Conservation (phyloP, 2,888 invertebrate genomes). For the Agrypnus murinus region DNA sequence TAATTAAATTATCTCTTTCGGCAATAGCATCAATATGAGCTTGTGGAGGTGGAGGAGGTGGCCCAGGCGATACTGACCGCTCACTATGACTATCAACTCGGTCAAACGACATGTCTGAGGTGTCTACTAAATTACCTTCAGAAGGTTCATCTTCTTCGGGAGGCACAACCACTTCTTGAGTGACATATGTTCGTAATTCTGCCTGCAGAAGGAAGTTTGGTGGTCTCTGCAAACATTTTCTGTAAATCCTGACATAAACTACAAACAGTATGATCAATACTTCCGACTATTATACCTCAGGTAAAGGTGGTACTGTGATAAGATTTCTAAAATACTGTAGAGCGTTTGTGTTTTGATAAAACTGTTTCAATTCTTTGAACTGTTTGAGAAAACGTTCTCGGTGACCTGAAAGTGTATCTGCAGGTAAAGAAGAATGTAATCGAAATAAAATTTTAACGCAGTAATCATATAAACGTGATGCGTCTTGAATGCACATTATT, state of each 20-base stretch:
- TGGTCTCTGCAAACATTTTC: slow-evolving; percentile 76
- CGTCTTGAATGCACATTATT: slow-evolving; percentile 96
- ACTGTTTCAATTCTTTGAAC: slow-evolving; percentile 90
- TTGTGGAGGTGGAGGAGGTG: slow-evolving; percentile 66
- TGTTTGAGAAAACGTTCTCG: slow-evolving; percentile 92
- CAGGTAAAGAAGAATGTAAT: slow-evolving; percentile 91
- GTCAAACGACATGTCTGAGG: slow-evolving; percentile 74
- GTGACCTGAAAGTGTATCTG: slow-evolving; percentile 93
- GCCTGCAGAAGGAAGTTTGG: slow-evolving; percentile 96
- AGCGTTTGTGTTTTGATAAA: slow-evolving; percentile 94
- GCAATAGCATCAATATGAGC: slow-evolving; percentile 69
- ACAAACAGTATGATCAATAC: slow-evolving; percentile 38
- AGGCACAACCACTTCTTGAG: slow-evolving; percentile 92
- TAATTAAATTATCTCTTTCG: slow-evolving; percentile 84
- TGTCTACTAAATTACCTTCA: slow-evolving; percentile 80
- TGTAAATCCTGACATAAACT: slow-evolving; percentile 43
- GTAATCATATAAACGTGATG: slow-evolving; percentile 96
- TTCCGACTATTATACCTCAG: slow-evolving; percentile 79
- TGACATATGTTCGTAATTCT: slow-evolving; percentile 94
- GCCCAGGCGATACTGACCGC: slow-evolving; percentile 70
- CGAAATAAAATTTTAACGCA: slow-evolving; percentile 97
- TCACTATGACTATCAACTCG: slow-evolving; percentile 65
- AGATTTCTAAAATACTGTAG: slow-evolving; percentile 98
- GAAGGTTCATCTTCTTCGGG: slow-evolving; percentile 76
- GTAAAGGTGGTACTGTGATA: slow-evolving; percentile 93